Conservation (phyloP, 1,140 invertebrate species). For the Notospermus geniculatus region DNA sequence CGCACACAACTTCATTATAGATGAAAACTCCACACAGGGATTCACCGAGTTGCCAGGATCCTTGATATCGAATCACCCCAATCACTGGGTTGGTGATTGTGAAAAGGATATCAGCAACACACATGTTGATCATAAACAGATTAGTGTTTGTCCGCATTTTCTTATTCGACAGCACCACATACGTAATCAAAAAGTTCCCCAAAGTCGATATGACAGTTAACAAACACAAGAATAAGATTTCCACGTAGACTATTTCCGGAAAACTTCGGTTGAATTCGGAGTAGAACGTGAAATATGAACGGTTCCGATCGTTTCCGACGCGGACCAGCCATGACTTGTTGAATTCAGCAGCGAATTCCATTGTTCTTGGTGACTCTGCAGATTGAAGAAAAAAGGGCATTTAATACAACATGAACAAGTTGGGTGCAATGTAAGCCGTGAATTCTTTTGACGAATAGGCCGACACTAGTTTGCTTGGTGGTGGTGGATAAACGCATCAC, state of each 20-base stretch:
- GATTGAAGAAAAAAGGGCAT: no score
- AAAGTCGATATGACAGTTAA: constrained; percentile 46
- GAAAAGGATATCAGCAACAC: constrained; percentile 39
- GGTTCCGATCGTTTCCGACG: no score
- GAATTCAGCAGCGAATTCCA: no score
- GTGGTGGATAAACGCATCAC: no score
- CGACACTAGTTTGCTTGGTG: no score
- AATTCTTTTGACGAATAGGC: no score
- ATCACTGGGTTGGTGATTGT: constrained; percentile 32
- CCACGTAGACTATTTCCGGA: constrained; percentile 24
- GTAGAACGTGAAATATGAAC: constrained; percentile 38
- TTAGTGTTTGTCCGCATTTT: constrained; percentile 34
- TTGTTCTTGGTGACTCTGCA: no score
- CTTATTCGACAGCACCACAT: constrained; percentile 25
- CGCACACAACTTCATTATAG: constrained; percentile 33
- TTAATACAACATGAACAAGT: no score
- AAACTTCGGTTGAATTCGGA: constrained; percentile 38
- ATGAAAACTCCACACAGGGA: constrained; percentile 33
- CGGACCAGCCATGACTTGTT: no score
- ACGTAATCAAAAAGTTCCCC: constrained; percentile 34
- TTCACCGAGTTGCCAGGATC: constrained; percentile 34
- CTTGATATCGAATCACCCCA: constrained; percentile 30
- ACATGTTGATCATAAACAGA: constrained; percentile 39
- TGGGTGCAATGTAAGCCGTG: no score
- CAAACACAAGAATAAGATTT: constrained; percentile 26